Percentiles rank a stretch among this genome's conserved stretches.
Evolutionary conservation across 2,113 vertebrate genomes (phyloP).

Genomic region (Sorex araneus): DNA sequence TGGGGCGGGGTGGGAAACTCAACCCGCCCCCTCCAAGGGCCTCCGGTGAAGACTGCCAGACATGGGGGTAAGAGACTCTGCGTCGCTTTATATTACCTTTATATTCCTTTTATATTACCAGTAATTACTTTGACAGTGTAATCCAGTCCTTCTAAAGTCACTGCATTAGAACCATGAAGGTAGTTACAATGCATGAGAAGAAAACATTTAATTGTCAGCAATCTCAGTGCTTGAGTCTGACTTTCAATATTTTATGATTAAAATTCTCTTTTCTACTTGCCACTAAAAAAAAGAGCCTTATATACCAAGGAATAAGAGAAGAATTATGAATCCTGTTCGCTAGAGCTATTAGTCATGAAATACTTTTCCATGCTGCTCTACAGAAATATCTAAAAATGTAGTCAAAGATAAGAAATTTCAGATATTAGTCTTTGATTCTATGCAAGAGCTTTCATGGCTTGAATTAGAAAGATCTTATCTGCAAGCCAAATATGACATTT

Average conservation of each 20-base stretch:
- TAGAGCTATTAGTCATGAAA: conserved; percentile 54
- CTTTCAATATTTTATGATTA: conserved; percentile 11
- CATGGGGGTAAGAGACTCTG: too few species aligned
- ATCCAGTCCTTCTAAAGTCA: background rate
- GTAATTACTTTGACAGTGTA: background rate
- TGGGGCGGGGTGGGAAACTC: too few species aligned
- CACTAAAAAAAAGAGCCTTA: background rate
- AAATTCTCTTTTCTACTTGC: conserved; percentile 30
- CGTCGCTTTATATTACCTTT: too few species aligned
- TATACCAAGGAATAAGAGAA: conserved; percentile 21
- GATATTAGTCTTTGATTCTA: conserved; percentile 67
- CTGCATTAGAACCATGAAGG: background rate
- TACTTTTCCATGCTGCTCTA: background rate
- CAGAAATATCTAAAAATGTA: background rate
- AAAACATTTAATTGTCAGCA: conserved; percentile 32
- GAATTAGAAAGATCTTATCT: conserved; percentile 68
- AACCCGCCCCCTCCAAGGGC: too few species aligned
- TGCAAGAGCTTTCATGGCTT: conserved; percentile 29
- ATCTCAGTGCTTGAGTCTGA: background rate
- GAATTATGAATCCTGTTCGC: background rate
- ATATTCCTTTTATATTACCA: background rate
- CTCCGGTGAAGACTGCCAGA: too few species aligned
- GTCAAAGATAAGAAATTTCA: conserved; percentile 56
- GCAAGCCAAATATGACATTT: conserved; percentile 58
- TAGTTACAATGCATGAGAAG: background rate